Evolutionary conservation across 2,797 vertebrate genomes (phyloP).

Genomic region (Gambelia wislizenii): DNA sequence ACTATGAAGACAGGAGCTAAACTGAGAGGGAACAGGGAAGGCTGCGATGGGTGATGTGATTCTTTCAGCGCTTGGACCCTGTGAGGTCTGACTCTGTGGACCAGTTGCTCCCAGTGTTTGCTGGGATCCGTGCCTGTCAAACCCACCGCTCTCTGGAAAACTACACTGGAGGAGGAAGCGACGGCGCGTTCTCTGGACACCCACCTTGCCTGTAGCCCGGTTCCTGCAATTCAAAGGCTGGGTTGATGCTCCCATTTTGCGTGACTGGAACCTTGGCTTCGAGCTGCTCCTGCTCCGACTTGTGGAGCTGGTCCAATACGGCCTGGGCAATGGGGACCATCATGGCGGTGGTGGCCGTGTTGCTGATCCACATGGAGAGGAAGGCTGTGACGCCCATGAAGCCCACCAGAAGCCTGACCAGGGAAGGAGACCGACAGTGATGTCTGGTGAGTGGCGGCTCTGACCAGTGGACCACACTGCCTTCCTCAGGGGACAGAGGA

Average conservation of each 20-base stretch:
- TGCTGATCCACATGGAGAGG: slow-evolving; percentile 99
- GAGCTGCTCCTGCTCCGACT: slow-evolving; percentile 64
- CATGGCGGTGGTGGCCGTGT: slow-evolving; percentile 95
- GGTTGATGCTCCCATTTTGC: slow-evolving; percentile 63
- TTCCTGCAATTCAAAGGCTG: slow-evolving; percentile 78
- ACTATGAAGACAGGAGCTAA: no score
- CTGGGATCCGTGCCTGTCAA: no score
- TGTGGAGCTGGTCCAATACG: slow-evolving; percentile 87
- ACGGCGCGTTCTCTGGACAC: neutral
- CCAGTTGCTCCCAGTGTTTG: no score
- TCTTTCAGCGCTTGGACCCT: no score
- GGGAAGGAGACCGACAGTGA: neutral
- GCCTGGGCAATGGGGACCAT: slow-evolving; percentile 93
- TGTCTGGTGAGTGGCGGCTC: fast-evolving
- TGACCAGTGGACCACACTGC: neutral
- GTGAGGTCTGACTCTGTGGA: no score
- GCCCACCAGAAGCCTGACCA: slow-evolving; percentile 88
- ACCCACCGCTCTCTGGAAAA: neutral
- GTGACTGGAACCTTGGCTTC: fast-evolving
- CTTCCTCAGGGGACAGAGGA: no score
- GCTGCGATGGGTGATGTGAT: no score
- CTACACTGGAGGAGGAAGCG: neutral
- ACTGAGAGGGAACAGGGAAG: no score
- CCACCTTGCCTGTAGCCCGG: neutral
- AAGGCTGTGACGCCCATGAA: slow-evolving; percentile 93